These are phyloP conservation scores for Semotilus atromaculatus DNA, from an alignment of 2,797 vertebrate genomes.

Conservation along the genomic window DNA sequence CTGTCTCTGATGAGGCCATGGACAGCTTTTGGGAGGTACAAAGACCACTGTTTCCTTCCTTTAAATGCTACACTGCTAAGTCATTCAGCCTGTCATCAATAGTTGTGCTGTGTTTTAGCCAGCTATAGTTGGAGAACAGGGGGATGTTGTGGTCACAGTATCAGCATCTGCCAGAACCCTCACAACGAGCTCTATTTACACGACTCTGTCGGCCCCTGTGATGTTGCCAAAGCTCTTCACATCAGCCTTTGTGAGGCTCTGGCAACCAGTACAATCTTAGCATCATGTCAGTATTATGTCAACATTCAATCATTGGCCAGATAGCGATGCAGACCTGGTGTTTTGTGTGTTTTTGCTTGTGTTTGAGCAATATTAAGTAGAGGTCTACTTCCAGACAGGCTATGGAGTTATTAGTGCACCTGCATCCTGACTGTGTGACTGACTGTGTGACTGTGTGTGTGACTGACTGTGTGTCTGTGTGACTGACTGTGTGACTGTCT, in stretches of 20 bases:
- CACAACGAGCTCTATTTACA: conserved; percentile 53
- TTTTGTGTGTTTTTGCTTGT: neutral
- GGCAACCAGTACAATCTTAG: neutral
- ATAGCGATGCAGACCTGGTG: neutral
- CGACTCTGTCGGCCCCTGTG: conserved; percentile 19
- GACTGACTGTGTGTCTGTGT: too few relatives aligned
- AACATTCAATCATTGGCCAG: neutral
- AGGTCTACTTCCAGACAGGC: neutral
- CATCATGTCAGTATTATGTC: conserved; percentile 19
- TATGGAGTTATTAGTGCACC: neutral
- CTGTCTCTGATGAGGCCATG: conserved; percentile 88
- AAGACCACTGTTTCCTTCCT: conserved; percentile 34
- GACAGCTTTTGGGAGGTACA: conserved; percentile 99
- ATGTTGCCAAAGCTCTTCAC: conserved; percentile 43
- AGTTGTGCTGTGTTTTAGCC: conserved; percentile 35
- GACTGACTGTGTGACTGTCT: too few relatives aligned
- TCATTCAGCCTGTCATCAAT: conserved; percentile 39
- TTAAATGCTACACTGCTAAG: conserved; percentile 17
- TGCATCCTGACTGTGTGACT: neutral
- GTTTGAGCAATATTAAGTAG: neutral
- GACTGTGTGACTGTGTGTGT: neutral
- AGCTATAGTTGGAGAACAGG: conserved; percentile 52
- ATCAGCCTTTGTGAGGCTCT: conserved; percentile 35
- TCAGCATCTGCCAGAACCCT: conserved; percentile 49
- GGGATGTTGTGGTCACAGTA: conserved; percentile 49